phyloP scores from a whole-genome alignment of 2,888 invertebrate genomes.

The Conchocele bisecta region DNA sequence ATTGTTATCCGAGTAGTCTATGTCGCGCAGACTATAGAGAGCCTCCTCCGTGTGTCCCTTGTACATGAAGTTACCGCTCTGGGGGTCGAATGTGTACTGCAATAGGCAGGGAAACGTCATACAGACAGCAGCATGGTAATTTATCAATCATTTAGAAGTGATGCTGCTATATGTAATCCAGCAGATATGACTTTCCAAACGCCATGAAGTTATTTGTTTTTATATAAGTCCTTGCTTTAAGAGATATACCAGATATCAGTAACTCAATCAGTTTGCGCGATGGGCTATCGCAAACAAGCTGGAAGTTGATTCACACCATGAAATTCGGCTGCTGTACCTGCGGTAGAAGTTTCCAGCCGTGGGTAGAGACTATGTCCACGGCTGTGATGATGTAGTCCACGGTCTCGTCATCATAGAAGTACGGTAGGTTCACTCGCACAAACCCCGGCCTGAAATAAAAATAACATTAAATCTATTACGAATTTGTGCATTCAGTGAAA shows the following conservation, averaged over 20 bases:
- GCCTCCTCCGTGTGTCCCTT: slow-evolving; percentile 39
- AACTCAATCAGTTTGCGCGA: no score
- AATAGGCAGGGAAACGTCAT: no score
- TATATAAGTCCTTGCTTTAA: no score
- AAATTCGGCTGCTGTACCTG: slow-evolving; percentile 23
- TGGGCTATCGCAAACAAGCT: background rate
- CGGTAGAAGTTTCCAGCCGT: slow-evolving; percentile 68
- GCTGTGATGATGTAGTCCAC: slow-evolving; percentile 63
- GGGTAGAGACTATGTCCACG: slow-evolving; percentile 59
- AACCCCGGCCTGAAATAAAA: slow-evolving; percentile 64
- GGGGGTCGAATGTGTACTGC: slow-evolving; percentile 50
- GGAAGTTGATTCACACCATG: background rate
- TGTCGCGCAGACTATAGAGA: slow-evolving; percentile 47
- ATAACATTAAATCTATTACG: no score
- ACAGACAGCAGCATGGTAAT: no score
- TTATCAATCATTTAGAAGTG: no score
- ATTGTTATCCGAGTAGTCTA: slow-evolving; percentile 31
- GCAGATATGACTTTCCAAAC: no score
- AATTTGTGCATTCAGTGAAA: no score
- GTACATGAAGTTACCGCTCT: slow-evolving; percentile 44
- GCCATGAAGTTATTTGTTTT: no score
- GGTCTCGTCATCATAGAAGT: slow-evolving; percentile 57
- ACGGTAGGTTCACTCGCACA: slow-evolving; percentile 62
- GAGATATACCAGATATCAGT: no score
- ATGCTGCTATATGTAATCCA: no score